Evolutionary conservation across 2,797 vertebrate species (phyloP), one percentile per base, ranked within the genome.

Genomic region (Glossophaga mutica): DNA sequence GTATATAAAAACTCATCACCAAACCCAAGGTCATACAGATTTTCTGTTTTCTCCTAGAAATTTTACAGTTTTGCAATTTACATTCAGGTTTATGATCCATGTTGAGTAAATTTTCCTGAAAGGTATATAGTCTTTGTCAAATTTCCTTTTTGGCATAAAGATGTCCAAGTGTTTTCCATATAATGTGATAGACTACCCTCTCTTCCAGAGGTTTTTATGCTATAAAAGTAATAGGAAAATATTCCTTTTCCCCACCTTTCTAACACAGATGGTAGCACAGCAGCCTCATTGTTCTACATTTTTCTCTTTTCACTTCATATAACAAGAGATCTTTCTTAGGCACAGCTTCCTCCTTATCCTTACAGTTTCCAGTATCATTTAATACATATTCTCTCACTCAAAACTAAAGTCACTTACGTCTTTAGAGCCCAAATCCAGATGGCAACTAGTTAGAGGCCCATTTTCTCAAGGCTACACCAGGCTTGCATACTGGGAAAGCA

Each of bases 371-470:
- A 86, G 14, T 73, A 76, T 67, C 57, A 77, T 19, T 87, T 57
- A 29, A 88, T 65, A 62, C 2, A 21, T 55, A 78, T 50, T 50
- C 55, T 85, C 39, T 62, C n/a, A 26, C 37, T 74, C 82, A 85
- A 82, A 95, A 92, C 94, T 81, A 71, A 93, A 90, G 91, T 52
- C 42, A 37, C 57, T 74, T 34, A 78, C 57, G 57, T 59, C 34
- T 48, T 81, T 82, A 84, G 2, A 82, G 52, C 10, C 57, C 77
- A 95, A 91, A 82, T 52, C 16, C 42, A 87, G 59, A 77, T 46
- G 62, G 68, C 6, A 57, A 7, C 10, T 92, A 19, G 5, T 34
- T 32, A 94, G 87, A 83, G 57, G 18, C 14, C 42, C 8, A 68
- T 57, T 67, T 84, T 57, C 68, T 91, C 26, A 89, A 57, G 50